These are phyloP conservation scores for crab-eating macaque (Macaca fascicularis) DNA, from an alignment of 2,113 vertebrate species.

Conservation along the genomic window DNA sequence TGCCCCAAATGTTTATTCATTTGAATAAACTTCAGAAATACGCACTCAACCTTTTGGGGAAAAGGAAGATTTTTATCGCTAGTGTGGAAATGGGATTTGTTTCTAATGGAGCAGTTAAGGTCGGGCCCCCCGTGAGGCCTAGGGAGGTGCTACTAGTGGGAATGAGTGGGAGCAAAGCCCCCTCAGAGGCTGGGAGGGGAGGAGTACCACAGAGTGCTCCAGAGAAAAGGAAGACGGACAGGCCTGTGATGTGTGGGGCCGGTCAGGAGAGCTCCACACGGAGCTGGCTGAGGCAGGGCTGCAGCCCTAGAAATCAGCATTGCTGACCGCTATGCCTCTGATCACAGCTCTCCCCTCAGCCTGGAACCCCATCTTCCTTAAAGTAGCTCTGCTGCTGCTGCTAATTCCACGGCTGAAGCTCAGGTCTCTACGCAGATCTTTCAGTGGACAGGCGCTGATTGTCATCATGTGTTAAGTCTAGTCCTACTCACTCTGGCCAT, in stretches of 20 bases:
- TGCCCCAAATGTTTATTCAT: neutral
- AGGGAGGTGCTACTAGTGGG: neutral
- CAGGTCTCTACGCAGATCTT: neutral
- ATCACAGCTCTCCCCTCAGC: neutral
- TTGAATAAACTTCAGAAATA: neutral
- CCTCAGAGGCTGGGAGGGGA: neutral
- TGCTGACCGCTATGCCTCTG: neutral
- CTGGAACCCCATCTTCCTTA: neutral
- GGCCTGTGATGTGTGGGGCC: neutral
- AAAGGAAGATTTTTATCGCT: neutral
- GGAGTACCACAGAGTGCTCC: neutral
- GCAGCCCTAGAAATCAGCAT: neutral
- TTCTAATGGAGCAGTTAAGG: neutral
- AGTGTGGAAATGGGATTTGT: neutral
- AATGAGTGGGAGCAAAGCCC: neutral
- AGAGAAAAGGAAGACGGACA: neutral
- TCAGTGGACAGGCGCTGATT: no score
- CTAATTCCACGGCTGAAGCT: neutral
- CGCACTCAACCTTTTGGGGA: neutral
- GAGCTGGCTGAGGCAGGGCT: neutral
- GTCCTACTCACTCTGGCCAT: neutral
- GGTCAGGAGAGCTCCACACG: rapidly evolving
- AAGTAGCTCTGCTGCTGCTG: neutral
- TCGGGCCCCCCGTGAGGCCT: neutral
- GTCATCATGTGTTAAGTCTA: no score